phyloP scores from a whole-genome alignment of 2,888 invertebrate genomes.

The Balanococcus diminutus region DNA sequence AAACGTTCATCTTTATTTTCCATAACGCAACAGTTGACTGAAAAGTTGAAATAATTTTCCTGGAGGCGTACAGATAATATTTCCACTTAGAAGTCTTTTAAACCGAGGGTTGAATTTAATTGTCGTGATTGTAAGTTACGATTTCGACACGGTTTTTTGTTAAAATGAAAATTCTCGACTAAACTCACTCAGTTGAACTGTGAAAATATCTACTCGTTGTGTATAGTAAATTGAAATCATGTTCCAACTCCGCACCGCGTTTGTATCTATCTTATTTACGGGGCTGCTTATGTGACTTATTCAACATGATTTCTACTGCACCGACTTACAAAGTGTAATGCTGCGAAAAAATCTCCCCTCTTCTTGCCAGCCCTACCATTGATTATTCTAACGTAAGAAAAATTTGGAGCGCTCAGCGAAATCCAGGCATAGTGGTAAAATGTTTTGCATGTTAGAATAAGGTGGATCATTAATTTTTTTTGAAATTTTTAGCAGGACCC shows the following conservation, averaged over 20 bases:
- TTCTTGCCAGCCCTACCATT: not conserved
- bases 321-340: too few relatives aligned
- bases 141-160: not conserved
- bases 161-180: not conserved
- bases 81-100: not conserved
- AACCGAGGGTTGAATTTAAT: not conserved
- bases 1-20: not conserved
- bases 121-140: not conserved
- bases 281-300: not conserved
- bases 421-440: too few relatives aligned
- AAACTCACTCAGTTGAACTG: not conserved
- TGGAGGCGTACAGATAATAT: not conserved
- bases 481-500: too few relatives aligned
- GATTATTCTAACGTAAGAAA: too few relatives aligned
- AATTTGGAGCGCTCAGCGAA: too few relatives aligned
- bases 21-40: not conserved
- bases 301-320: not conserved
- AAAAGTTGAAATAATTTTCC: not conserved
- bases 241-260: not conserved
- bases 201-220: not conserved
- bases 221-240: too few relatives aligned
- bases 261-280: not conserved
- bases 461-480: too few relatives aligned
- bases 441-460: too few relatives aligned
- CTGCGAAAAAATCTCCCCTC: too few relatives aligned